Percentiles rank a stretch among this genome's conserved stretches.
These are phyloP conservation scores for Gila robusta DNA, from an alignment of 2,797 vertebrate species.

Conservation along the genomic window DNA sequence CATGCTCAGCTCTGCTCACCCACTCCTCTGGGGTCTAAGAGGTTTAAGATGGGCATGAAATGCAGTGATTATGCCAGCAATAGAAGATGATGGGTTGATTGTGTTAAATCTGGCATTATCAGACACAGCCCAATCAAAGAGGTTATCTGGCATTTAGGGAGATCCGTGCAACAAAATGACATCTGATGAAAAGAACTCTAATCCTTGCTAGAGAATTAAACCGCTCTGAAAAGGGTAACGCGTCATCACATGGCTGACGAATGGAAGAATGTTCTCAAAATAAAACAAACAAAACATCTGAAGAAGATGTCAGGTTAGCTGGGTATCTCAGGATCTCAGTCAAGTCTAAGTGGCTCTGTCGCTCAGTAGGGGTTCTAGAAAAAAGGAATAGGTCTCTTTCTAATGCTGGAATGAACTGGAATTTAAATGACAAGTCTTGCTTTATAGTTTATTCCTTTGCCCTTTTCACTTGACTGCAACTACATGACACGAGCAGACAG, in stretches of 20 bases:
- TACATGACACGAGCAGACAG: conserved; percentile 37
- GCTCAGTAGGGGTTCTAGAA: conserved; percentile 6
- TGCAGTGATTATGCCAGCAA: not conserved
- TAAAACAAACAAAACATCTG: conserved; percentile 32
- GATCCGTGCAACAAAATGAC: conserved; percentile 33
- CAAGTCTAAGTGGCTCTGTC: conserved; percentile 26
- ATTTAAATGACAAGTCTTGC: conserved; percentile 39
- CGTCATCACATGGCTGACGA: conserved; percentile 9
- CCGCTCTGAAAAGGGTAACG: conserved; percentile 41
- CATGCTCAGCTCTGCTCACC: conserved; percentile 38
- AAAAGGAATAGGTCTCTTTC: conserved; percentile 17
- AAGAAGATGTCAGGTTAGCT: conserved; percentile 28
- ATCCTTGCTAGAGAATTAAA: conserved; percentile 38
- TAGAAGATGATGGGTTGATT: conserved; percentile 26
- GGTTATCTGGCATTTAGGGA: conserved; percentile 43
- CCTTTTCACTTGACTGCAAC: conserved; percentile 48
- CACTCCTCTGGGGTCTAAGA: conserved; percentile 17
- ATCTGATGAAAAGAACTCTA: conserved; percentile 38
- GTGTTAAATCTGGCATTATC: conserved; percentile 43
- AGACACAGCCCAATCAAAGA: conserved; percentile 45
- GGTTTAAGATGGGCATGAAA: conserved; percentile 40
- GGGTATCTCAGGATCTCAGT: conserved; percentile 19
- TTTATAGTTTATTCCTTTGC: conserved; percentile 39
- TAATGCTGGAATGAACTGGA: conserved; percentile 26
- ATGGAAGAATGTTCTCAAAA: conserved; percentile 19